Conservation (phyloP, 2,888 invertebrate species). For the Sesamia inferens region DNA sequence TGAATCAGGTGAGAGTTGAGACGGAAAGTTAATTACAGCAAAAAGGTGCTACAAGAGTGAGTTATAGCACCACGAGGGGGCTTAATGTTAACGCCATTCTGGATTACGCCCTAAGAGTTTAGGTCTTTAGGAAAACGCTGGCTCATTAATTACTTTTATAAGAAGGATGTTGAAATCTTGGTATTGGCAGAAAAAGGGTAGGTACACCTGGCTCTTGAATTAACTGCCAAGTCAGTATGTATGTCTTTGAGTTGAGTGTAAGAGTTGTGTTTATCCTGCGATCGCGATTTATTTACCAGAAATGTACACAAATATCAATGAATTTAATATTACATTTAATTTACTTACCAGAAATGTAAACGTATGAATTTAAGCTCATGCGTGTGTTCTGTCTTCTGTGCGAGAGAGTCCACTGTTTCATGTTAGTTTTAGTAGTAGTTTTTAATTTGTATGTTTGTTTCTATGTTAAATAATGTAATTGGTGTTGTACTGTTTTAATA, state of each 20-base stretch:
- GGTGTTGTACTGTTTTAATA: too few species aligned
- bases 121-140: constrained; percentile 8
- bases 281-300: too few species aligned
- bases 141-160: constrained; percentile 33
- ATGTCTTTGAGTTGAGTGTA: neutral
- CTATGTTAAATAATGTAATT: too few species aligned
- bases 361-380: too few species aligned
- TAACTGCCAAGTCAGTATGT: too few species aligned
- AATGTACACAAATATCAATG: too few species aligned
- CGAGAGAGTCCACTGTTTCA: too few species aligned
- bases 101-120: constrained; percentile 17
- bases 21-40: constrained; percentile 27
- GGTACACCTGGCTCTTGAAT: neutral
- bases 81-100: constrained; percentile 11
- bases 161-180: constrained; percentile 9
- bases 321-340: too few species aligned
- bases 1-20: constrained; percentile 59
- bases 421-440: too few species aligned
- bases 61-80: constrained; percentile 18
- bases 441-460: too few species aligned
- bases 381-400: too few species aligned
- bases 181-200: neutral
- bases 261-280: neutral
- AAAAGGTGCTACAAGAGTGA: constrained; percentile 35
- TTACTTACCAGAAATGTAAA: too few species aligned